Evolutionary conservation across 2,888 invertebrate genomes (phyloP).

Genomic region (Epistrophella euchroma): DNA sequence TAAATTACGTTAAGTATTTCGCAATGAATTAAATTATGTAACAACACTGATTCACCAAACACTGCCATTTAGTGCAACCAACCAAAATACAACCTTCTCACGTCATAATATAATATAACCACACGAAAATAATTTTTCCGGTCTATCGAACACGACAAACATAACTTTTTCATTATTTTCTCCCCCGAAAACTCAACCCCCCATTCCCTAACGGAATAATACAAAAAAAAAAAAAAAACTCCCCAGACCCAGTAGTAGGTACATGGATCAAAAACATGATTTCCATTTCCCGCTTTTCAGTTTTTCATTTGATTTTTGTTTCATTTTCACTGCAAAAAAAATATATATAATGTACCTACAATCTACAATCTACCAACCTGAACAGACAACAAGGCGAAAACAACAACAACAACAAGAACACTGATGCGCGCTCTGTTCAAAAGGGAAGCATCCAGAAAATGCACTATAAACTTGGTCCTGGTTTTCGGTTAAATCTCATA

Average conservation of each 20-base stretch:
- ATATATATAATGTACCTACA: too few relatives aligned
- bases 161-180: conserved; percentile 75
- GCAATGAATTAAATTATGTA: conserved; percentile 3
- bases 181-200: neutral
- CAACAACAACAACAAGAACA: neutral
- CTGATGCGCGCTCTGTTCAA: neutral
- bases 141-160: conserved; percentile 76
- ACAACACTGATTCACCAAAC: conserved; percentile 38
- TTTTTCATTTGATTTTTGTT: conserved; percentile 60
- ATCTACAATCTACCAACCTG: too few relatives aligned
- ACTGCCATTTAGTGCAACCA: conserved; percentile 54
- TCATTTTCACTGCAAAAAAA: conserved; percentile 27
- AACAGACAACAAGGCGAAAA: conserved; percentile 43
- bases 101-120: conserved; percentile 73
- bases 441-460: conserved; percentile 40
- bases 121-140: conserved; percentile 74
- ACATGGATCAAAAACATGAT: conserved; percentile 64
- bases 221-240: neutral
- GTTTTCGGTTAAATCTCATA: conserved; percentile 44
- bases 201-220: neutral
- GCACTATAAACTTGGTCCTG: conserved; percentile 63
- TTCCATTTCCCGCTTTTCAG: conserved; percentile 60
- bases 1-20: neutral
- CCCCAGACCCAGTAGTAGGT: neutral
- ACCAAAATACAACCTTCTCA: conserved; percentile 71